Evolutionary conservation across 2,797 vertebrate species (phyloP).

Genomic region (Neomorphus geoffroyi): DNA sequence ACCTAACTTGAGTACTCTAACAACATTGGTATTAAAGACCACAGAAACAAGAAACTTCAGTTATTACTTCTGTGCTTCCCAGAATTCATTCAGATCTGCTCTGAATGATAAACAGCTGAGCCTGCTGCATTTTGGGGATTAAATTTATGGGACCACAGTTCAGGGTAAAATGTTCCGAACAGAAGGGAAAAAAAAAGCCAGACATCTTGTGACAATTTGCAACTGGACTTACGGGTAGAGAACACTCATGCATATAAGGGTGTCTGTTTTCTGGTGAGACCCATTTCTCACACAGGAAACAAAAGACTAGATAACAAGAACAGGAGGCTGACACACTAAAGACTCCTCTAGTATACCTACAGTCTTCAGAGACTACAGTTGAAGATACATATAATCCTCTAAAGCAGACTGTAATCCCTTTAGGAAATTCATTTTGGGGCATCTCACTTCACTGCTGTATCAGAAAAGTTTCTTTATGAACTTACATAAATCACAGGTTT

Average conservation of each 20-base stretch:
- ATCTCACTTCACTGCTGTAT: not conserved
- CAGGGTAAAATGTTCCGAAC: not conserved
- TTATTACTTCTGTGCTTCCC: not conserved
- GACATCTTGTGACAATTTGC: not conserved
- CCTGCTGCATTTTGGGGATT: too few species aligned
- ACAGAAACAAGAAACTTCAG: not conserved
- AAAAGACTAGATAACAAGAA: not conserved
- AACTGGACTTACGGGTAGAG: not conserved
- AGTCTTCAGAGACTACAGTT: not conserved
- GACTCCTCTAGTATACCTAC: not conserved
- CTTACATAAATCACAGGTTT: not conserved
- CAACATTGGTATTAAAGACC: not conserved
- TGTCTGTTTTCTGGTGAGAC: not conserved
- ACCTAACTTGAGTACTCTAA: not conserved
- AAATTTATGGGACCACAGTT: not conserved
- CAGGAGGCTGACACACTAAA: not conserved
- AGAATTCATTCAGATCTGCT: not conserved
- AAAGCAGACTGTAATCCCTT: not conserved
- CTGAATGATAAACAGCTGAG: not conserved
- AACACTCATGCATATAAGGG: not conserved
- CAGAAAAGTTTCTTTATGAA: not conserved
- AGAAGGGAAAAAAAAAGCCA: not conserved
- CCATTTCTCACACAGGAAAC: not conserved
- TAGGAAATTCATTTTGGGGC: not conserved
- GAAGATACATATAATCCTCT: not conserved